Percentiles rank a stretch among this genome's conserved stretches.
These are phyloP conservation scores for Rhopilema esculentum DNA, from an alignment of 30 jellyfish, hydroid and myxozoan genomes.

Conservation along the genomic window DNA sequence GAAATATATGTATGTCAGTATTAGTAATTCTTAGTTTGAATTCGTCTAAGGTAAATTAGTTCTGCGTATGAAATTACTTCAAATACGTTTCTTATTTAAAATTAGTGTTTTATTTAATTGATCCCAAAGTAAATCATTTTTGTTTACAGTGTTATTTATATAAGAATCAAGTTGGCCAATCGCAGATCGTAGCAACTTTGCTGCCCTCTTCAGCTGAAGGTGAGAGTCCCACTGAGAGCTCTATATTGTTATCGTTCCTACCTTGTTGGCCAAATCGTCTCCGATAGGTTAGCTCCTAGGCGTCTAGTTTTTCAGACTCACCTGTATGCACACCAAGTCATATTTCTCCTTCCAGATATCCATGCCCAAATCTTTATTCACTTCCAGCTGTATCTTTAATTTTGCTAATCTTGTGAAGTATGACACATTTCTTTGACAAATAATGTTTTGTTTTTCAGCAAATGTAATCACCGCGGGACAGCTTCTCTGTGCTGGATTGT, in stretches of 20 bases:
- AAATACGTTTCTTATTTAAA: background rate
- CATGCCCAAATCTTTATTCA: background rate
- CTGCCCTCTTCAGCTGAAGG: constrained; percentile 98
- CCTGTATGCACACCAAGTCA: no score
- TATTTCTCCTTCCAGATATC: no score
- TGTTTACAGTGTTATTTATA: constrained; percentile 81
- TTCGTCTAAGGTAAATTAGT: no score
- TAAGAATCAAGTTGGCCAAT: constrained; percentile 93
- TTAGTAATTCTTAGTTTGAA: no score
- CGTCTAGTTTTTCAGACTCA: no score
- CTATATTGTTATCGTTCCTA: background rate
- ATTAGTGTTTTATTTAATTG: background rate
- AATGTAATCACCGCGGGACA: constrained; percentile 96
- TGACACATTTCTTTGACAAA: background rate
- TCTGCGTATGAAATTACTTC: no score
- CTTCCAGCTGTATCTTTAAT: background rate
- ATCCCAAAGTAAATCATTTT: background rate
- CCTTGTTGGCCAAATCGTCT: no score
- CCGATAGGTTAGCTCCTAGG: no score
- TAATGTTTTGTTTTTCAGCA: constrained; percentile 50
- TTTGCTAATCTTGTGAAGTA: background rate
- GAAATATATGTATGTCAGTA: no score
- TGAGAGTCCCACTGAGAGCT: constrained; percentile 11
- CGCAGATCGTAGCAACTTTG: constrained; percentile 86
- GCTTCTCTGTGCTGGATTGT: constrained; percentile 94